These are phyloP conservation scores for Potamilus streckersoni DNA, from an alignment of 1,140 invertebrate genomes.

Conservation along the genomic window DNA sequence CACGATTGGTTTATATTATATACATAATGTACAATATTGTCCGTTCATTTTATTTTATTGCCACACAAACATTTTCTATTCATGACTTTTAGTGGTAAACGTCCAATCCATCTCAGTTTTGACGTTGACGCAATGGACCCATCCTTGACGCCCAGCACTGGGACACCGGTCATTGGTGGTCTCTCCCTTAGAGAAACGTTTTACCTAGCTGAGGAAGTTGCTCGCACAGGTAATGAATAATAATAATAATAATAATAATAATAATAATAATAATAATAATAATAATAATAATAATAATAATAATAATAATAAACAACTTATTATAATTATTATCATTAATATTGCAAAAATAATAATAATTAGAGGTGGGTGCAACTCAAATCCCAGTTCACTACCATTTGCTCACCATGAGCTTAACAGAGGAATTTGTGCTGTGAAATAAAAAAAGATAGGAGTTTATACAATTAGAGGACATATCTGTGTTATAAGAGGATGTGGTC, in stretches of 20 bases:
- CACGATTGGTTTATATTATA: neutral
- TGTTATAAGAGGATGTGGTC: no score
- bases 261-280: neutral
- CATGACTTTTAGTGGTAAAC: constrained; percentile 69
- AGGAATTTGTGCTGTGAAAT: no score
- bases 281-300: neutral
- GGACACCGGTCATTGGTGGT: constrained; percentile 86
- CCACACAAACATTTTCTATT: neutral
- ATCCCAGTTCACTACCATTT: no score
- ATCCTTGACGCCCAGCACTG: constrained; percentile 86
- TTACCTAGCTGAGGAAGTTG: constrained; percentile 82
- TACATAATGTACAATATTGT: neutral
- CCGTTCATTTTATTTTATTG: neutral
- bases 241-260: constrained; percentile 58
- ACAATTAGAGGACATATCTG: no score
- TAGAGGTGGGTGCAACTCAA: no score
- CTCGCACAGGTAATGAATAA: no score
- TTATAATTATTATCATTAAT: no score
- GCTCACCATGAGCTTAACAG: no score
- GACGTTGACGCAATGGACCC: constrained; percentile 93
- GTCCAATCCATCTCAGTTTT: constrained; percentile 90
- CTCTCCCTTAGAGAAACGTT: constrained; percentile 87
- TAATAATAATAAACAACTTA: no score
- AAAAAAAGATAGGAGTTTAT: no score
- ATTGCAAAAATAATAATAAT: no score